Evolutionary conservation across 2,888 invertebrate species (phyloP), one percentile per base, ranked within the genome.

Genomic region (Hemithea aestivaria): DNA sequence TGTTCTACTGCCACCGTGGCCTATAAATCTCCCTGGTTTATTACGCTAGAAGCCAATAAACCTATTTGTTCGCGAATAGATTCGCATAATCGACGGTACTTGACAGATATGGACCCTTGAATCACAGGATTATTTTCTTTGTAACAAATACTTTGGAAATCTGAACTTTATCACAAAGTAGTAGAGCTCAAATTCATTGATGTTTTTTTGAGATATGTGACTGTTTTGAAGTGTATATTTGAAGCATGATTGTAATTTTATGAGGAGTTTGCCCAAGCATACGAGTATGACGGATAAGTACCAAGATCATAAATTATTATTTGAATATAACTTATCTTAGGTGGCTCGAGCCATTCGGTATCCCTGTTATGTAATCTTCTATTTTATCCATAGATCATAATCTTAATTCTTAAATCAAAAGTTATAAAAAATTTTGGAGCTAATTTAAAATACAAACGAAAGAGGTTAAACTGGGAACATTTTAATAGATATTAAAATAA

Each of bases 61-160:
- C 81, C 80, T 80, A 81, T 83, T 82, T 81, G 81, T 79, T 68
- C 65, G 62, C 68, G 65, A 72, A 72, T 68, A 70, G 69, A 72
- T 78, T 71, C 76, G 74, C 72, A 80, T 80, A 80, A 79, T 77
- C 74, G 74, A 59, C 62, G 58, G 55, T 60, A 68, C 66, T 71
- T 68, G 76, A 74, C 73, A 75, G 76, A 78, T 78, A 81, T 75
- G 67, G 73, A 65, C 58, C 63, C 65, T 60, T 80, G 79, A 79
- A 82, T 83, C 81, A 76, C 53, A 49, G 49, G 66, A 73, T 71
- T 72, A 77, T 77, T 78, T 78, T 76, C 72, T 67, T 73, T 74
- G 70, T 71, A 53, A 42, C 27, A 6, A n/a, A 35, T 6, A 21
- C 10, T 20, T 51, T 4, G 20, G 37, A 24, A 71, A 43, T 50